Conservation (phyloP, 1,140 invertebrate genomes). For the Solen grandis region DNA sequence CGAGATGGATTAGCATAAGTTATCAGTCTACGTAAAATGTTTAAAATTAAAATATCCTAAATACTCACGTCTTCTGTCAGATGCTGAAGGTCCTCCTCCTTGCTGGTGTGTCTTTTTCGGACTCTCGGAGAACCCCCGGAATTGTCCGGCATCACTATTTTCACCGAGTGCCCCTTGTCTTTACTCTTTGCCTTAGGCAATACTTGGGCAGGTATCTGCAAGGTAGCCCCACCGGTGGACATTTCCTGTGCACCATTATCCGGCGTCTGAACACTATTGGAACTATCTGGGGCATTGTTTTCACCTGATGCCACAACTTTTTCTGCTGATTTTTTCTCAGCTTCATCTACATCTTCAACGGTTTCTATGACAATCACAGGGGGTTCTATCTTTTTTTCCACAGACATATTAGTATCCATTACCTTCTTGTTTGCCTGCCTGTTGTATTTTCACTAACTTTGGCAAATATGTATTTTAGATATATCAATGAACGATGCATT, state of each 20-base stretch:
- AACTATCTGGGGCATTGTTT: not conserved
- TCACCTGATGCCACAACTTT: not conserved
- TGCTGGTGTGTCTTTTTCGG: conserved; percentile 24
- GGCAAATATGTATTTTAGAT: no score
- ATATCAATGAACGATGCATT: no score
- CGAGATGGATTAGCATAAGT: not conserved
- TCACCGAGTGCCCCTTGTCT: not conserved
- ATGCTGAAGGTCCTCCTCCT: conserved; percentile 44
- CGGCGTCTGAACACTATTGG: not conserved
- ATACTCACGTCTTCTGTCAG: conserved; percentile 34
- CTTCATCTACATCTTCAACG: conserved; percentile 2
- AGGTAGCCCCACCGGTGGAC: not conserved
- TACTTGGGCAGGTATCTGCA: not conserved
- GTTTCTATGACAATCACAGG: conserved; percentile 38
- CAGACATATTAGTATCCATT: no score
- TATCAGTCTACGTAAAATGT: not conserved
- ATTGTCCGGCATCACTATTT: not conserved
- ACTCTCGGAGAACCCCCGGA: not conserved
- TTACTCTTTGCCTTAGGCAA: not conserved
- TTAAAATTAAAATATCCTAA: not conserved
- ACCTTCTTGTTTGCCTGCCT: no score
- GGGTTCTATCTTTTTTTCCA: not conserved
- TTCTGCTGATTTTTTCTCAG: not conserved
- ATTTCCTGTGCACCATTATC: not conserved
- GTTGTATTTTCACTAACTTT: no score